A percentile compares a stretch with the other conserved stretches of the same genome.
These are phyloP conservation scores for Macroramphosus scolopax DNA, from an alignment of 2,797 vertebrate species.

Conservation along the genomic window DNA sequence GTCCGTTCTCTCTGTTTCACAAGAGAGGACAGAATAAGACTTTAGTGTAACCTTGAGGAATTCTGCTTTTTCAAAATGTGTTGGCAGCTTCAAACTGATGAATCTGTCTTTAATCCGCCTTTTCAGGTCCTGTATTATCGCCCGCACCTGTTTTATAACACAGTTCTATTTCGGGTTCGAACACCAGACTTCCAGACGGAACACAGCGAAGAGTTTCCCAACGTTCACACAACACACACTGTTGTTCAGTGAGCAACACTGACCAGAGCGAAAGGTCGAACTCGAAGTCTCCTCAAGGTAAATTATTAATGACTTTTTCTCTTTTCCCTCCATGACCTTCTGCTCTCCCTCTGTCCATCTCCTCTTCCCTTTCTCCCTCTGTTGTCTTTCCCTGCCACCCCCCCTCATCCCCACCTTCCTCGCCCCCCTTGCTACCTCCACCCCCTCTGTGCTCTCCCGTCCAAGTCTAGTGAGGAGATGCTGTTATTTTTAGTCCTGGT, in stretches of 20 bases:
- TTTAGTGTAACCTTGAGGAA: no score
- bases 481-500: conserved; percentile 65
- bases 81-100: no score
- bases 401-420: conserved; percentile 24
- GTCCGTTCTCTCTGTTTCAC: no score
- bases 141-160: not conserved
- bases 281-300: conserved; percentile 57
- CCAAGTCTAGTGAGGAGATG: conserved; percentile 35
- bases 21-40: no score
- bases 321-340: conserved; percentile 34
- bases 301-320: conserved; percentile 69
- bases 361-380: conserved; percentile 15
- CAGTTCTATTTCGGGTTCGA: not conserved
- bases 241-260: conserved; percentile 28
- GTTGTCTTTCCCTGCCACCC: conserved; percentile 26
- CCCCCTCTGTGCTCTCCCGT: conserved; percentile 1
- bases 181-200: not conserved
- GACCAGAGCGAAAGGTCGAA: conserved; percentile 60
- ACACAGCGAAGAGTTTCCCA: conserved; percentile 13
- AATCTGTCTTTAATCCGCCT: no score
- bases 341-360: conserved; percentile 27
- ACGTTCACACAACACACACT: conserved; percentile 17
- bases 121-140: no score
- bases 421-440: conserved; percentile 10
- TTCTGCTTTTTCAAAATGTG: no score